Base-by-base conservation (phyloP, 1,140 invertebrate species). In the Atta colombica region DNA sequence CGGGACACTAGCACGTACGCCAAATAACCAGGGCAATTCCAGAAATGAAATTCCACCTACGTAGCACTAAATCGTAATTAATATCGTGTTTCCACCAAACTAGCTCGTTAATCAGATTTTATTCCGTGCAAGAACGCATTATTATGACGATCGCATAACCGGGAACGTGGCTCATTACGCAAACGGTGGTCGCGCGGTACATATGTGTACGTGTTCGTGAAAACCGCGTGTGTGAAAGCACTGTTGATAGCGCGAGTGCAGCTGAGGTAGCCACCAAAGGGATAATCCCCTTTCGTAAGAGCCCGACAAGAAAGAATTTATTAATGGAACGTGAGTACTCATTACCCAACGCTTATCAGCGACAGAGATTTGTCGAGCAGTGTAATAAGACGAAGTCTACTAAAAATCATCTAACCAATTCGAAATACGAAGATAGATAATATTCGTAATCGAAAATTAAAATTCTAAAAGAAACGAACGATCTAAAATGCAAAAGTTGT, bases 21-120 rank as follows among this genome's bases (percentile, higher is more conserved):
- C 68, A 28, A 61, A 88, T 85, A 88, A 88, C 88, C 55, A 16
- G 39, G 51, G 45, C 84, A 85, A 85, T 89, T 77, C 58, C 35
- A 60, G 81, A 85, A 77, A 66, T 87, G 86, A 84, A 88, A 88
- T 85, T 89, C 87, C 51, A 85, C 69, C 80, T 51, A 66, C 55
- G 78, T 88, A 53, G 35, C 61, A 77, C 58, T 86, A 80, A 89
- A 89, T 89, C 88, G 87, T 75, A 68, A 63, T 55, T 75, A 78
- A 88, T 84, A 85, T 85, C 81, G 81, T 85, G 72, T 85, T 85
- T 77, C 81, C 81, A 72, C 69, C 72, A 51, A 85, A 85, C 71
- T 77, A 77, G 60, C 60, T 77, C 81, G 72, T 85, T 85, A 85
- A 85, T 85, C 69, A 85, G 61, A 85, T 85, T 85, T 85, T 85